A percentile compares a stretch with the other conserved stretches of the same genome.
Evolutionary conservation across 2,113 vertebrate species (phyloP).

Genomic region (Carettochelys insculpta): DNA sequence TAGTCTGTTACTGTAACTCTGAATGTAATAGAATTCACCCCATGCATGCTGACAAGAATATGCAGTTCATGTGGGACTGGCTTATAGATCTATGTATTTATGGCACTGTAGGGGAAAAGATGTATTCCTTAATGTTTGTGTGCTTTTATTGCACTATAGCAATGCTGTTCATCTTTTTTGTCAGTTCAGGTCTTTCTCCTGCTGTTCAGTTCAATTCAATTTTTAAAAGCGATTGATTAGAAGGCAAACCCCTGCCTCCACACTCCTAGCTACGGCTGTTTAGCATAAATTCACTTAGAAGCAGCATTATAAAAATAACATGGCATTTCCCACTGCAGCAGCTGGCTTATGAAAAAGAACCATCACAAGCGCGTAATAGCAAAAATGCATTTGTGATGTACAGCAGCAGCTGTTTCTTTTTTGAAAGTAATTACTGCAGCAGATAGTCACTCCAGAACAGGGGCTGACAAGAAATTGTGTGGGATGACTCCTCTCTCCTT

Average conservation of each 20-base stretch:
- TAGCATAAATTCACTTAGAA: background rate
- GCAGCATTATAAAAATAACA: conserved; percentile 3
- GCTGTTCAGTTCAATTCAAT: background rate
- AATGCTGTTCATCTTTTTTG: background rate
- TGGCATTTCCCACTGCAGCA: background rate
- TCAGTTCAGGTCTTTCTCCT: background rate
- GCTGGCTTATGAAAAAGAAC: background rate
- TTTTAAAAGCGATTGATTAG: background rate
- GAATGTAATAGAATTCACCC: background rate
- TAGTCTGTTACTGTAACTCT: background rate
- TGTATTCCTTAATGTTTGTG: background rate
- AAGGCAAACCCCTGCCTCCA: no score
- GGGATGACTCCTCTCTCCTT: background rate
- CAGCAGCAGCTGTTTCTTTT: background rate
- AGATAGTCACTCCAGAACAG: background rate
- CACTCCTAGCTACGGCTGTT: background rate
- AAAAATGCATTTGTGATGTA: background rate
- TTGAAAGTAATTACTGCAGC: background rate
- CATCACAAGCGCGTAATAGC: background rate
- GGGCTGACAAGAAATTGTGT: background rate
- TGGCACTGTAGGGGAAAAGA: background rate
- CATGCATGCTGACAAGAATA: background rate
- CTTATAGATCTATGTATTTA: background rate
- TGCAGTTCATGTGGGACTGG: background rate
- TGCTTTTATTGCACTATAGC: background rate